phyloP scores from a whole-genome alignment of 2,113 vertebrate species.

The Microcebus jonahi region DNA sequence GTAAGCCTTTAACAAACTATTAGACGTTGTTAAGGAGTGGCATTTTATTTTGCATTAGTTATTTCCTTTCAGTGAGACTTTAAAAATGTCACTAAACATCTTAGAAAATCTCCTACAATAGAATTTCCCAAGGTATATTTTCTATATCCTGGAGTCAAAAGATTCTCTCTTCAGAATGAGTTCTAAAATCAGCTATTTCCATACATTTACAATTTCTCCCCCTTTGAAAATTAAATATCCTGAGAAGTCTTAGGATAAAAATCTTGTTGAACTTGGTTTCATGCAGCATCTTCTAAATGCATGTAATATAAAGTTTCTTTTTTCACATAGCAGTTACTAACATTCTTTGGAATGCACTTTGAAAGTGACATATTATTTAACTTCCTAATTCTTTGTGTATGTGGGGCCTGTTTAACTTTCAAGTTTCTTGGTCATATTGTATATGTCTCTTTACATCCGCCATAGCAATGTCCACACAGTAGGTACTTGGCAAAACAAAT shows the following conservation, averaged over 20 bases:
- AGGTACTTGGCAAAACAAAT: background rate
- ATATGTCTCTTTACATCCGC: background rate
- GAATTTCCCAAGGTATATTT: background rate
- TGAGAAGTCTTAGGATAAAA: background rate
- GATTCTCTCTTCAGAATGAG: background rate
- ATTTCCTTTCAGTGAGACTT: background rate
- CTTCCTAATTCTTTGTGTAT: background rate
- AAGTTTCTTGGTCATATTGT: background rate
- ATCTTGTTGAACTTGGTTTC: background rate
- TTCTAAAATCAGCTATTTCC: background rate
- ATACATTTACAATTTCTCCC: background rate
- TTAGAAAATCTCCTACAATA: background rate
- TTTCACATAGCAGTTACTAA: background rate
- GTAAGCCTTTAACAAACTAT: background rate
- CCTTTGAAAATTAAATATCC: constrained; percentile 21
- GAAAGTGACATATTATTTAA: background rate
- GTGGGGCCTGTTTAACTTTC: background rate
- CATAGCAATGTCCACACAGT: background rate
- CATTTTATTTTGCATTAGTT: background rate
- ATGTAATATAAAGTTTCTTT: constrained; percentile 1
- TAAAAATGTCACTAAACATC: background rate
- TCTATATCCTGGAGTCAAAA: background rate
- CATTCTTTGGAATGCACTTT: background rate
- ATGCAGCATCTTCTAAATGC: background rate
- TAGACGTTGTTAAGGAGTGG: background rate